Evolutionary conservation across 30 jellyfish, hydroid and myxozoan species (phyloP).

Genomic region (Catostylus mosaicus): DNA sequence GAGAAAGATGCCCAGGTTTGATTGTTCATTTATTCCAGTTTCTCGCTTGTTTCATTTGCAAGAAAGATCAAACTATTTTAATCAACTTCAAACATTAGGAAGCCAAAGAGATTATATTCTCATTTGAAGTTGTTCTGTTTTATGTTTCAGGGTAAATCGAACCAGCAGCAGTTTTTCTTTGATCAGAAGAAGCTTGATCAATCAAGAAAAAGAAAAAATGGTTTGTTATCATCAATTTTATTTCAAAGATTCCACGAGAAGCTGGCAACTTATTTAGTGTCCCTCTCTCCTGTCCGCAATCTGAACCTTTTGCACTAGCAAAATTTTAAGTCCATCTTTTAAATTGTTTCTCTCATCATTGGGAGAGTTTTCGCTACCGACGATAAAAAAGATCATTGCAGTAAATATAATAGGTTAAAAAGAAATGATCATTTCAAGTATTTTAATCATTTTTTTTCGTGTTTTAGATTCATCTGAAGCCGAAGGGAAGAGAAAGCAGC

Average conservation of each 20-base stretch:
- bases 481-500: conserved; percentile 51
- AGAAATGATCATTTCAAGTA: no score
- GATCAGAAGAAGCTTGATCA: conserved; percentile 63
- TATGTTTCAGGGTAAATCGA: conserved; percentile 21
- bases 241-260: not conserved
- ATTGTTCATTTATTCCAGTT: not conserved
- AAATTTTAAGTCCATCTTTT: no score
- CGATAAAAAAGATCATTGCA: no score
- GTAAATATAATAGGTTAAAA: no score
- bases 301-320: no score
- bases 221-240: conserved; percentile 3
- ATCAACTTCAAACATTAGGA: not conserved
- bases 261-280: no score
- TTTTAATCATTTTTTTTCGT: no score
- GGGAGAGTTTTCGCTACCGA: no score
- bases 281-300: no score
- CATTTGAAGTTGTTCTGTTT: not conserved
- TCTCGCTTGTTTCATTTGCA: not conserved
- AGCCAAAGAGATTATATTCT: not conserved
- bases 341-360: no score
- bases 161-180: conserved; percentile 58
- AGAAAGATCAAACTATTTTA: not conserved
- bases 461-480: conserved; percentile 23
- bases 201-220: conserved; percentile 43
- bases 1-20: conserved; percentile 23